Conservation (phyloP, 2,888 invertebrate genomes). For the Piscicola geometra region DNA sequence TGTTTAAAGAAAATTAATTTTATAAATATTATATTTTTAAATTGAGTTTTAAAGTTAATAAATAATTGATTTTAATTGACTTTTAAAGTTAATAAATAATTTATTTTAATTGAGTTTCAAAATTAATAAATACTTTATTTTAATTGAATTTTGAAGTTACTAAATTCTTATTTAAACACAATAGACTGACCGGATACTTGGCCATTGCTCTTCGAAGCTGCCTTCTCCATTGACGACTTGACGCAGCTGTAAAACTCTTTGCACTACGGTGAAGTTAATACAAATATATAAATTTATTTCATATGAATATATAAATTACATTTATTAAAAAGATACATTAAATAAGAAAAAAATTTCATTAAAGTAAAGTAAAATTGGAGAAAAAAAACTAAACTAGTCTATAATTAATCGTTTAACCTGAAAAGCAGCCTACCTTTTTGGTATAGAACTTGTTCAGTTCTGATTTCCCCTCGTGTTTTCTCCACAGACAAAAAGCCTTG, state of each 20-base stretch:
- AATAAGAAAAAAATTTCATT: neutral
- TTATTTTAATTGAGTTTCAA: neutral
- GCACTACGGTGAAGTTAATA: too few species aligned
- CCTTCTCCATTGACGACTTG: slow-evolving; percentile 93
- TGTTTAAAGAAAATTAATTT: too few species aligned
- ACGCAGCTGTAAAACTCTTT: slow-evolving; percentile 96
- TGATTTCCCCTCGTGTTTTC: slow-evolving; percentile 67
- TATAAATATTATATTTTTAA: too few species aligned
- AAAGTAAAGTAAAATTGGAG: neutral
- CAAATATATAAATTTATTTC: too few species aligned
- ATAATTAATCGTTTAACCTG: neutral
- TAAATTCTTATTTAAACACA: too few species aligned
- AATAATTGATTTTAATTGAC: neutral
- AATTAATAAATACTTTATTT: neutral
- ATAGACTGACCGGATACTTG: slow-evolving; percentile 58
- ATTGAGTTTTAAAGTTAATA: slow-evolving; percentile 6
- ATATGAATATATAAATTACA: too few species aligned
- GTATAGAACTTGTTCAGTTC: slow-evolving; percentile 88
- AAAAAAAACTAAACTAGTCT: neutral
- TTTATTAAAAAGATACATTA: neutral
- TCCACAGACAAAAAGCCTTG: slow-evolving; percentile 92
- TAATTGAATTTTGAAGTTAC: neutral
- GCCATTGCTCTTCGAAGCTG: slow-evolving; percentile 65
- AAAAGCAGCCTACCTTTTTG: slow-evolving; percentile 73
- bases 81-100: slow-evolving; percentile 1